phyloP scores from a whole-genome alignment of 2,888 invertebrate genomes.

The Cryptus viduatorius region DNA sequence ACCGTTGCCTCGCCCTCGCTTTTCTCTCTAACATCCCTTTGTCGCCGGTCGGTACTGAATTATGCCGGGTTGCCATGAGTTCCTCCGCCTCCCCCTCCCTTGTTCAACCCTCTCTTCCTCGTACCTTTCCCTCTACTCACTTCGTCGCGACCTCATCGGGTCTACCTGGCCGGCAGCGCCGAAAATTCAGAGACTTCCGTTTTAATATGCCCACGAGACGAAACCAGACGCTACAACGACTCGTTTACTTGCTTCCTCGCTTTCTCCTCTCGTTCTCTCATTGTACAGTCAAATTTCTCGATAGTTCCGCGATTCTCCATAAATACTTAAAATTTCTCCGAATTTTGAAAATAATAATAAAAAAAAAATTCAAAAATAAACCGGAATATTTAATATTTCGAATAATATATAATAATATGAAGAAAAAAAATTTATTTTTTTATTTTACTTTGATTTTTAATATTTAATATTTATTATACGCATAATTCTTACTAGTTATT shows the following conservation, averaged over 20 bases:
- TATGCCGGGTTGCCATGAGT: slow-evolving; percentile 56
- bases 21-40: slow-evolving; percentile 62
- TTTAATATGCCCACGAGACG: slow-evolving; percentile 65
- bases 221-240: slow-evolving; percentile 25
- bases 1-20: slow-evolving; percentile 22
- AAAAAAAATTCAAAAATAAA: too few species aligned
- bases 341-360: too few species aligned
- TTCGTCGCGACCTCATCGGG: slow-evolving; percentile 32
- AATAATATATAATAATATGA: too few species aligned
- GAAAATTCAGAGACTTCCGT: slow-evolving; percentile 67
- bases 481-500: too few species aligned
- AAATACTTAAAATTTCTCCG: neutral
- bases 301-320: neutral
- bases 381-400: too few species aligned
- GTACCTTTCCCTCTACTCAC: slow-evolving; percentile 20
- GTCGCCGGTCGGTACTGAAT: slow-evolving; percentile 63
- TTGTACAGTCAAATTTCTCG: too few species aligned
- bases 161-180: slow-evolving; percentile 56
- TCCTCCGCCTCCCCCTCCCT: slow-evolving; percentile 40
- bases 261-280: neutral
- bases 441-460: too few species aligned
- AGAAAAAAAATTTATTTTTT: too few species aligned
- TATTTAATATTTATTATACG: too few species aligned
- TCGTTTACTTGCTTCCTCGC: slow-evolving; percentile 16
- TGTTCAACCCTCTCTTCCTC: slow-evolving; percentile 10